phyloP scores from a whole-genome alignment of 64 coral and sea anemone species.

The Platygyra sinensis region DNA sequence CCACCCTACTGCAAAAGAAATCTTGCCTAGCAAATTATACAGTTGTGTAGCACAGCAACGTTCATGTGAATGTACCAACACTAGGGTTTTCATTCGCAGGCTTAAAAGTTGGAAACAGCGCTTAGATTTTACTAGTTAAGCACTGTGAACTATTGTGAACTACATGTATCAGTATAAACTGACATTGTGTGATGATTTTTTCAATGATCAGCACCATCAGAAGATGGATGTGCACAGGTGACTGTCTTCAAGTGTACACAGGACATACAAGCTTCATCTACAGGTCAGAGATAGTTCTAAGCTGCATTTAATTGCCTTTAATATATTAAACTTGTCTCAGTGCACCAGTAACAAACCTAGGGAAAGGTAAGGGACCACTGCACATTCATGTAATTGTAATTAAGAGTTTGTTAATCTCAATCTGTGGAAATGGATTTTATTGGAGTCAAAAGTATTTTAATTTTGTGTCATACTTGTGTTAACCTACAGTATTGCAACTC shows the following conservation, averaged over 20 bases:
- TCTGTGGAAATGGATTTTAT: neutral
- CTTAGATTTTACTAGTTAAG: too few species aligned
- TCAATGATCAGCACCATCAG: conserved; percentile 75
- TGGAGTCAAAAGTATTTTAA: neutral
- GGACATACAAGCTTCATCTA: conserved; percentile 98
- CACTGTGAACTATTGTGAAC: too few species aligned
- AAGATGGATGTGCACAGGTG: conserved; percentile 89
- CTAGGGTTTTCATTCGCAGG: too few species aligned
- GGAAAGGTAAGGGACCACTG: too few species aligned
- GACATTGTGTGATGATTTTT: neutral
- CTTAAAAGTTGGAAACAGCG: too few species aligned
- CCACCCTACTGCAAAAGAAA: too few species aligned
- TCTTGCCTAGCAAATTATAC: too few species aligned
- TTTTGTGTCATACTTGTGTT: neutral
- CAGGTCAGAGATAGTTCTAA: conserved; percentile 35
- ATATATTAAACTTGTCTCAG: neutral
- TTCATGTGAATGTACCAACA: too few species aligned
- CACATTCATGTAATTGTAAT: too few species aligned
- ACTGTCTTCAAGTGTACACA: conserved; percentile 84
- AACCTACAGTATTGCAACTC: conserved; percentile 61
- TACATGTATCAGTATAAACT: neutral
- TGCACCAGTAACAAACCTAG: neutral
- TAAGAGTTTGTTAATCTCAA: too few species aligned
- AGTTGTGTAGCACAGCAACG: too few species aligned
- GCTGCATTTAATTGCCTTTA: too few species aligned